phyloP scores from a whole-genome alignment of 1,140 invertebrate species.

The Hermatobates lingyangjiaoensis region DNA sequence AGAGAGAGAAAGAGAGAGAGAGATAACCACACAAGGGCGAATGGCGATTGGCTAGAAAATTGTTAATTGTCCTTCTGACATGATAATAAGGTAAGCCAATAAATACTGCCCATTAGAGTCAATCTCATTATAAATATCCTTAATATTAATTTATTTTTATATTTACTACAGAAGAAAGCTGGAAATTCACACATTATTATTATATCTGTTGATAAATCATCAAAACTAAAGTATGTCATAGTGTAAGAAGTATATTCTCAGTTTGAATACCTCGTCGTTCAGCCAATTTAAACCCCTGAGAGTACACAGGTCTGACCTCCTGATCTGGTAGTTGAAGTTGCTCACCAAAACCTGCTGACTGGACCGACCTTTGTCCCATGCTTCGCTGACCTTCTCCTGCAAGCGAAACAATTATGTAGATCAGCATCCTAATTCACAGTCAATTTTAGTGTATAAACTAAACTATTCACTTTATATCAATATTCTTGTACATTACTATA shows the following conservation, averaged over 20 bases:
- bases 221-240: background rate
- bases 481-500: too few relatives aligned
- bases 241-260: background rate
- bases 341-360: background rate
- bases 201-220: background rate
- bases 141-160: background rate
- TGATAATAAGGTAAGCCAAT: background rate
- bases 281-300: constrained; percentile 72
- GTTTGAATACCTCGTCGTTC: constrained; percentile 62
- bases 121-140: background rate
- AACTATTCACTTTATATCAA: too few relatives aligned
- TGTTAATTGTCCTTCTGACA: too few relatives aligned
- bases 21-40: too few relatives aligned
- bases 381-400: background rate
- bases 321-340: constrained; percentile 23
- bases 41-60: too few relatives aligned
- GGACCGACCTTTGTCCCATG: background rate
- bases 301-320: constrained; percentile 56
- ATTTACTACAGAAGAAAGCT: background rate
- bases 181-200: background rate
- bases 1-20: too few relatives aligned
- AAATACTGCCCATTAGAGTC: background rate
- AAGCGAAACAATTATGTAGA: too few relatives aligned
- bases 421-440: too few relatives aligned
- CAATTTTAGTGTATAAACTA: too few relatives aligned